These are phyloP conservation scores for Machimus rusticus DNA, from an alignment of 2,888 invertebrate genomes.

Conservation along the genomic window DNA sequence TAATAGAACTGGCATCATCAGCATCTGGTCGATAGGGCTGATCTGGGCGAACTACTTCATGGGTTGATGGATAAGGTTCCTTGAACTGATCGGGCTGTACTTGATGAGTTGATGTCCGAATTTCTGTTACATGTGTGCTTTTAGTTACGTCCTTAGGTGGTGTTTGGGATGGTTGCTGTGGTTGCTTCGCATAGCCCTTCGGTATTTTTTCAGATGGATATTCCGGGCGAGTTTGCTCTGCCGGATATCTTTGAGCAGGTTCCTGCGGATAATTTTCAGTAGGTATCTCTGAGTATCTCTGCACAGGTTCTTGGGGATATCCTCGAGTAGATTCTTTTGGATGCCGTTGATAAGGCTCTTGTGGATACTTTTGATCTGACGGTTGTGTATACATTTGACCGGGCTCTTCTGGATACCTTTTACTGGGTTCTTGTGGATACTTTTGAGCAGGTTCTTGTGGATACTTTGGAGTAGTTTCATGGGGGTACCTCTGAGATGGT, in stretches of 20 bases:
- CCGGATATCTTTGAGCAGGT: slow-evolving; percentile 49
- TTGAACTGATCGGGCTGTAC: background rate
- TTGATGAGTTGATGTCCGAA: background rate
- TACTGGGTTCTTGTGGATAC: background rate
- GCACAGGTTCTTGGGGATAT: background rate
- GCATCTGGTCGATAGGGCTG: background rate
- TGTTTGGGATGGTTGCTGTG: background rate
- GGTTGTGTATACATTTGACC: background rate
- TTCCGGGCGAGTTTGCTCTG: slow-evolving; percentile 22
- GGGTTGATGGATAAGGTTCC: background rate
- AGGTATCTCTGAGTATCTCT: background rate
- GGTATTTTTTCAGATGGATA: background rate
- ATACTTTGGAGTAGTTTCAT: background rate
- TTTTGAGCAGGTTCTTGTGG: background rate
- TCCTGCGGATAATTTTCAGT: slow-evolving; percentile 23
- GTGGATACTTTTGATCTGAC: background rate
- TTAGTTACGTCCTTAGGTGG: slow-evolving; percentile 1
- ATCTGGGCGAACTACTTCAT: background rate
- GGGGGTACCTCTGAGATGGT: background rate
- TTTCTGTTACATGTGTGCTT: background rate
- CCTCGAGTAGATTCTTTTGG: background rate
- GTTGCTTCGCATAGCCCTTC: background rate
- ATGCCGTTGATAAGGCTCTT: background rate
- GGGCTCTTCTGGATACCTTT: background rate
- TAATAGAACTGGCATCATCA: slow-evolving; percentile 38